Evolutionary conservation across 1,140 invertebrate genomes (phyloP).

Genomic region (Drosophila neocordata): DNA sequence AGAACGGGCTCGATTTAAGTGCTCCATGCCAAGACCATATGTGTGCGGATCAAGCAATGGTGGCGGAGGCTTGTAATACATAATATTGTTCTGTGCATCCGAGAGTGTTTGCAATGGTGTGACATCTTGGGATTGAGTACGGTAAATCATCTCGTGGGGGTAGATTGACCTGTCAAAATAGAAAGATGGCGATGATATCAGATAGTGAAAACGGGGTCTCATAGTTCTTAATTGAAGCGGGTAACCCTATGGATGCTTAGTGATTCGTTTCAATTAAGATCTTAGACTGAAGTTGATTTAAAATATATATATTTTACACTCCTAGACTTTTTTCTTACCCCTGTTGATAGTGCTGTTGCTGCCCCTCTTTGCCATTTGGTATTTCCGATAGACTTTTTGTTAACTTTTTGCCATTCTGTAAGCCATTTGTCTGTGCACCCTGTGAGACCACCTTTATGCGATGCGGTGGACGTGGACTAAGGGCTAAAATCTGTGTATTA

Average conservation of each 20-base stretch:
- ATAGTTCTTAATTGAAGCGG: no score
- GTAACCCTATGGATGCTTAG: no score
- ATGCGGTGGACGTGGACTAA: constrained; percentile 89
- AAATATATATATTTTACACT: no score
- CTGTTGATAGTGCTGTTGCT: constrained; percentile 46
- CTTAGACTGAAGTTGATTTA: no score
- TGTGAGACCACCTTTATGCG: constrained; percentile 94
- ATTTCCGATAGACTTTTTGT: constrained; percentile 94
- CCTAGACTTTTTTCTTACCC: constrained; percentile 48
- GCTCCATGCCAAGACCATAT: constrained; percentile 69
- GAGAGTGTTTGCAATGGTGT: constrained; percentile 56
- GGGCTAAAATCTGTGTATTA: constrained; percentile 88
- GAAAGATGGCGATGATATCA: no score
- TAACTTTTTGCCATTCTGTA: constrained; percentile 87
- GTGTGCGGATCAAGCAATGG: constrained; percentile 62
- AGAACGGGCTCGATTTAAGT: constrained; percentile 44
- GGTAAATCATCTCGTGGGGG: constrained; percentile 90
- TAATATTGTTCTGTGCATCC: constrained; percentile 75
- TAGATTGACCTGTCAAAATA: constrained; percentile 34
- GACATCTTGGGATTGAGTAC: constrained; percentile 91
- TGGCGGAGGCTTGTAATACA: constrained; percentile 76
- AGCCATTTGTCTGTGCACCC: constrained; percentile 93
- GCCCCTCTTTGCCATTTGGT: constrained; percentile 67
- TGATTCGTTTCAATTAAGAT: no score
- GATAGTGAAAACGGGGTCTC: no score